Base-by-base conservation (phyloP, 1,140 invertebrate genomes). In the Drosophila trapezifrons region DNA sequence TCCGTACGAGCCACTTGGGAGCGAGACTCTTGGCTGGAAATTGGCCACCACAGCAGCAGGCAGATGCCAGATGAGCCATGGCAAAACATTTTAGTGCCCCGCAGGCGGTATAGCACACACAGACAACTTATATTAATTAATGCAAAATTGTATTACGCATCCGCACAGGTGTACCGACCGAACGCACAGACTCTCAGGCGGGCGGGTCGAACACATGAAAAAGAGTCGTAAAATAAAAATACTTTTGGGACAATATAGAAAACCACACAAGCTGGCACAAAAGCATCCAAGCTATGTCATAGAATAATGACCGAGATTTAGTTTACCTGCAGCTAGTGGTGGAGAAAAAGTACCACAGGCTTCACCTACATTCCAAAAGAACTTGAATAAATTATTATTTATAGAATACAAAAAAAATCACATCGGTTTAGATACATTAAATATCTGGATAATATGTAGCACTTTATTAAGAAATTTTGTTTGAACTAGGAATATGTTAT, bases 81-180 rank as follows among this genome's bases (percentile, higher is more conserved):
- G 58, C 55, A 77, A 77, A 77, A 77, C 64, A 77, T 77, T 77
- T 77, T 77, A 77, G 75, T 77, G 74, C 56, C 64, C 75, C 74
- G 75, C 75, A 77, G 75, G 75, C 63, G 55, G 55, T 29, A 42
- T 20, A 37, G 59, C 62, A 45, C 74, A 74, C 27, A 55, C 49
- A 47, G 32, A 77, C 65, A 78, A 64, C 66, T 59, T 71, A 73
- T 83, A 87, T 87, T 87, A 87, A 87, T 87, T 87, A 87, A 87
- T 87, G 74, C 83, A 87, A 80, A 89, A 87, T 89, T 83, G 80
- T 62, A 89, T 87, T 87, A 83, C 83, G 84, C 84, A 89, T 83
- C 89, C 80, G 83, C 84, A 87, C 83, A 87, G 84, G 79, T 87
- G 83, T 83, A 66, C 83, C 15, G 9, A 54, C 32, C 1, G 35